Percentiles rank a stretch among this genome's conserved stretches.
These are phyloP conservation scores for Ormyrus thymus DNA, from an alignment of 2,888 invertebrate species.

Conservation along the genomic window DNA sequence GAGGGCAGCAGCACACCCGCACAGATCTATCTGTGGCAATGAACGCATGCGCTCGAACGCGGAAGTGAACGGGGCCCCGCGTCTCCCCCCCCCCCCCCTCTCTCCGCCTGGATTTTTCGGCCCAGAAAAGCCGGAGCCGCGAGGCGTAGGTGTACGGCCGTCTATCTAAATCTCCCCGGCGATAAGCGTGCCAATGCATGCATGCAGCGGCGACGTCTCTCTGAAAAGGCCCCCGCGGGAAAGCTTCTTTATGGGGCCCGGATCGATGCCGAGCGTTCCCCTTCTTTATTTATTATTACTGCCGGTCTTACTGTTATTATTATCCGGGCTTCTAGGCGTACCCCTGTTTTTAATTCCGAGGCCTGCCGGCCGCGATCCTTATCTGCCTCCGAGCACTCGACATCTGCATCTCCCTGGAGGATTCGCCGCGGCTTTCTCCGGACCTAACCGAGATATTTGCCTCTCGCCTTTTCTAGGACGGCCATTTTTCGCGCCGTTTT, in stretches of 20 bases:
- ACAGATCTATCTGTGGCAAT: constrained; percentile 15
- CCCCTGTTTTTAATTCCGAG: constrained; percentile 27
- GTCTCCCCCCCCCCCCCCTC: constrained; percentile 1
- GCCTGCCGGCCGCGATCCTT: constrained; percentile 25
- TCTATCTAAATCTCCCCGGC: constrained; percentile 18
- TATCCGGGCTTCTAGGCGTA: constrained; percentile 5
- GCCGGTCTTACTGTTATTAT: constrained; percentile 32
- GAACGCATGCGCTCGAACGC: constrained; percentile 27
- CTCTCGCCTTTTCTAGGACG: constrained; percentile 31
- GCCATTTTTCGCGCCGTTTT: constrained; percentile 22
- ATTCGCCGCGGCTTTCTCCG: neutral
- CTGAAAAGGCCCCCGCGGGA: constrained; percentile 43
- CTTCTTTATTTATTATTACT: constrained; percentile 42
- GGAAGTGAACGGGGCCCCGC: constrained; percentile 44
- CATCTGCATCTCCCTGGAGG: neutral
- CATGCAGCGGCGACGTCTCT: constrained; percentile 13
- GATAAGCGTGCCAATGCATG: constrained; percentile 33
- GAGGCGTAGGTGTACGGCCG: constrained; percentile 47
- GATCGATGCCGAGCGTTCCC: constrained; percentile 24
- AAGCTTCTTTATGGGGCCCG: constrained; percentile 47
- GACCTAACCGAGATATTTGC: constrained; percentile 9
- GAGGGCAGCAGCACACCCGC: neutral
- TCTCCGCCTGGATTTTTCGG: constrained; percentile 38
- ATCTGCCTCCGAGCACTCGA: constrained; percentile 5
- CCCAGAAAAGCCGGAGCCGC: constrained; percentile 46